Evolutionary conservation across 2,888 invertebrate species (phyloP), one percentile per base, ranked within the genome.

Genomic region (Yponomeuta sedellus): DNA sequence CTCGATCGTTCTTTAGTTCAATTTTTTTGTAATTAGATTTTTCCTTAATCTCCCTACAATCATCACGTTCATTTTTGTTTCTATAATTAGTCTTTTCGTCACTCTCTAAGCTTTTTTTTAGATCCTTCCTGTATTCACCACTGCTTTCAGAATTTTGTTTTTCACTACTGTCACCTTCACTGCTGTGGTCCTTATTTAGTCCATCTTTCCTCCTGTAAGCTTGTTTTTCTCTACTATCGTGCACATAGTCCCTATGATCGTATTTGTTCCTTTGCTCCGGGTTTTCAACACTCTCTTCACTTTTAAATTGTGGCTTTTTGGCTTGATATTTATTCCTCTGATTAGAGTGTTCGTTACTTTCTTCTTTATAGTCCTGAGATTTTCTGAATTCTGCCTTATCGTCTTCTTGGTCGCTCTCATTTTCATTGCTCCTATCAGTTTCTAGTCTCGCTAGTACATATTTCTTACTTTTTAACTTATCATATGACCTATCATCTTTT

Each of bases 131-230:
- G 34, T 34, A 6, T 34, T 34, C 34, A 5, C 10, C 34, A 8
- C 8, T 34, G 34, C 5, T 8, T 34, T 34, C 8, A 34, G 34
- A 34, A 34, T 34, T 34, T 8, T 5, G 34, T 5, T 34, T 34
- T 34, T 34, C 34, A 1, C 34, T 8, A 34, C 34, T 34, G 6
- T 34, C 34, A 34, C 34, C 34, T 34, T 34, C 1, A 34, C 34
- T 6, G 1, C 8, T 34, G 10, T 34, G 34, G 10, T 34, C 69
- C 25, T 71, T 73, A n/a, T 72, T 68, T 5, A 65, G 67, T 67
- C 68, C 63, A 1, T 52, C 16, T 52, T 52, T 16, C 16, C 44
- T 52, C 16, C 44, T 52, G 16, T 16, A 52, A 52, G 12, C 44
- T 16, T 52, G 44, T 16, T 52, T 52, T 34, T 34, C 10, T 34